Conservation (phyloP, 1,140 invertebrate genomes). For the Leucophenga varia region DNA sequence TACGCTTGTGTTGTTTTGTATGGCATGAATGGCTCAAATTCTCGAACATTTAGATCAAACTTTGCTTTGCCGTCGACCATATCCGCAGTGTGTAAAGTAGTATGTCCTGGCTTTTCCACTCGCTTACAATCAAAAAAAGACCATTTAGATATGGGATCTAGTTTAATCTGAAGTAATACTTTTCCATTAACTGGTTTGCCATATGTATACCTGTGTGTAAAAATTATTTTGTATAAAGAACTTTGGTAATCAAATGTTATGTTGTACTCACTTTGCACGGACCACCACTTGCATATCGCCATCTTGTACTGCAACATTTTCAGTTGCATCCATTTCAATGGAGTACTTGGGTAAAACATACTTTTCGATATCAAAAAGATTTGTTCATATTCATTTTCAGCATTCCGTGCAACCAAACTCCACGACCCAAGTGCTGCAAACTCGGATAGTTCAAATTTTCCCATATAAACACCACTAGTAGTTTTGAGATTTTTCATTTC, state of each 20-base stretch:
- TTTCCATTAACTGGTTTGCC: conserved; percentile 81
- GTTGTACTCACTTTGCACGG: conserved; percentile 65
- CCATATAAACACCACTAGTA: conserved; percentile 71
- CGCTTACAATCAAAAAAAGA: conserved; percentile 25
- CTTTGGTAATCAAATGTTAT: not conserved
- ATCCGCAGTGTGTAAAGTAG: conserved; percentile 60
- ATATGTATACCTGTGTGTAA: conserved; percentile 60
- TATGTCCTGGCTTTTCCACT: conserved; percentile 21
- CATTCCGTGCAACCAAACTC: conserved; percentile 61
- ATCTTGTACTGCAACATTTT: conserved; percentile 80
- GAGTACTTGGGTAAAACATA: conserved; percentile 93
- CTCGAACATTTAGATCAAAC: conserved; percentile 69
- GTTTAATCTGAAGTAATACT: conserved; percentile 64
- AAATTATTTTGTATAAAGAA: not conserved
- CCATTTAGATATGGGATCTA: conserved; percentile 19
- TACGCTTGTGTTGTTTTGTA: conserved; percentile 52
- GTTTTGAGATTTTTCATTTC: conserved; percentile 74
- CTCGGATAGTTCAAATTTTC: conserved; percentile 74
- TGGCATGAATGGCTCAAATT: conserved; percentile 60
- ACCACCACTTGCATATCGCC: conserved; percentile 76
- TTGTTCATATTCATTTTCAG: conserved; percentile 9
- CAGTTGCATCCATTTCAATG: conserved; percentile 76
- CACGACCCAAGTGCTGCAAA: conserved; percentile 85
- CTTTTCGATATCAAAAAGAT: conserved; percentile 68
- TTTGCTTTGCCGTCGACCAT: conserved; percentile 70